Conservation (phyloP, 2,888 invertebrate species). For the Epistrophe grossulariae region DNA sequence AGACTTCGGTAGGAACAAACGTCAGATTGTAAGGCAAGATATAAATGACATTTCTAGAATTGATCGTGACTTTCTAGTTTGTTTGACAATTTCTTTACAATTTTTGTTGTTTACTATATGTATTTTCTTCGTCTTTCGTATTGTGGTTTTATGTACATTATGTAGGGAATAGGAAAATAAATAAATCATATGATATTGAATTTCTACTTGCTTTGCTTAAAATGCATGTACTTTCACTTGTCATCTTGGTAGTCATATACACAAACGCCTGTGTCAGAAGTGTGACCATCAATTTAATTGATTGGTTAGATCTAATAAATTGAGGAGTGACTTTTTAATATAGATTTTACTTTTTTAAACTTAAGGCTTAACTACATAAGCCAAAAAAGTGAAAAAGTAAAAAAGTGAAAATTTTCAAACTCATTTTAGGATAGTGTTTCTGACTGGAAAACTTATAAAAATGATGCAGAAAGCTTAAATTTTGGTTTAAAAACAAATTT, state of each 20-base stretch:
- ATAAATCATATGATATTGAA: background rate
- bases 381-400: too few relatives aligned
- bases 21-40: conserved; percentile 13
- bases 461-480: too few relatives aligned
- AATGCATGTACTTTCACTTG: conserved; percentile 58
- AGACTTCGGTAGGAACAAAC: conserved; percentile 29
- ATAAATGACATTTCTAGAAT: conserved; percentile 54
- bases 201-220: conserved; percentile 20
- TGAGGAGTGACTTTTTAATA: background rate
- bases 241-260: conserved; percentile 13
- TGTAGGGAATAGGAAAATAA: conserved; percentile 20
- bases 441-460: too few relatives aligned
- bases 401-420: too few relatives aligned
- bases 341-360: too few relatives aligned
- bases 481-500: too few relatives aligned
- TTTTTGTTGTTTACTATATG: conserved; percentile 42
- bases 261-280: background rate
- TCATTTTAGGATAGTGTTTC: too few relatives aligned
- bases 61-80: conserved; percentile 70
- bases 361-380: too few relatives aligned
- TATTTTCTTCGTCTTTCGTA: background rate
- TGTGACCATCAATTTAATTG: conserved; percentile 36
- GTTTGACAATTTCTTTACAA: conserved; percentile 54
- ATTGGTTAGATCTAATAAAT: too few relatives aligned
- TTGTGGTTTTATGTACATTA: background rate